Base-by-base conservation (phyloP, 2,888 invertebrate species). In the Xanthia icteritia region DNA sequence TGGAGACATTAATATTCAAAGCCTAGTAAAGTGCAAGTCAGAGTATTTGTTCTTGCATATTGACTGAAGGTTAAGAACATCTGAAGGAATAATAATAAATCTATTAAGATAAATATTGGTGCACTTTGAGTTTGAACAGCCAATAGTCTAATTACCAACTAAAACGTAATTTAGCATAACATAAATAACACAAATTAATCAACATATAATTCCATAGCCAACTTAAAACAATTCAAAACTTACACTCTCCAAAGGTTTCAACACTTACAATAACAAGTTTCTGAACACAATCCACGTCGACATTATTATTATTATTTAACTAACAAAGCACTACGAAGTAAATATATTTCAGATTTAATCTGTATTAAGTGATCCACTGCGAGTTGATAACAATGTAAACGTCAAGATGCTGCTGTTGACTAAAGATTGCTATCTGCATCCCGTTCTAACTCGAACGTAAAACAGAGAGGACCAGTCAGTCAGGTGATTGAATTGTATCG, bases 401-500 rank as follows among this genome's bases (percentile, higher is more conserved):
- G 79, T 82, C 82, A 85, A 84, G 82, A 75, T 71, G 82, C 67
- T 78, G 9, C 75, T 74, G 42, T 67, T 81, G 66, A 58, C 73
- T 73, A 73, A 84, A 86, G 75, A 79, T 79, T 79, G 63, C 13
- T 71, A 67, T 65, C 36, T 51, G 51, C 60, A 11, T 82, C 82
- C n/a, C 63, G 60, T n/a, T 84, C 78, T 63, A 51, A 48, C 76
- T 61, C 6, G 0, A 27, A 76, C 66, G 79, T 75, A 13, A 72
- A 73, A 85, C 9, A 77, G 75, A 70, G 82, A 81, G 27, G 58
- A 76, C 45, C 23, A 68, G 80, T 78, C 85, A 89, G 88, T 86
- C 88, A 87, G 81, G 85, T 86, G 88, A 89, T 89, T 85, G 83
- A 86, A 88, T 89, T 88, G 82, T 86, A 88, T 88, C 76, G 75